phyloP scores from a whole-genome alignment of 2,888 invertebrate species.

The Heliconius ismenius region DNA sequence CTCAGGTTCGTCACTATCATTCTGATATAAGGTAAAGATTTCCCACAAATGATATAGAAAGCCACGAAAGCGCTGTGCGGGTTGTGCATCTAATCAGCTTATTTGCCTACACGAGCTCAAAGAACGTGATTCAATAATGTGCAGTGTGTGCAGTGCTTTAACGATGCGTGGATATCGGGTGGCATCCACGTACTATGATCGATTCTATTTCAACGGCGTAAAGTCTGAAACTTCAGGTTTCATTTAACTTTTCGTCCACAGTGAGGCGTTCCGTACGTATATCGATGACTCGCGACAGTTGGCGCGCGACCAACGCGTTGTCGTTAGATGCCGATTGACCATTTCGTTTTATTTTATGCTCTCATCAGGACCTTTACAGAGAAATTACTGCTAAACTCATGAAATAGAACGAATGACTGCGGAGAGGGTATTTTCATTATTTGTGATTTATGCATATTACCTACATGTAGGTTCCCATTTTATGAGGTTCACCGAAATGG shows the following conservation, averaged over 20 bases:
- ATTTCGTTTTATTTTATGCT: slow-evolving; percentile 76
- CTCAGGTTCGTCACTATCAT: slow-evolving; percentile 27
- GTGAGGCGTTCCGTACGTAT: slow-evolving; percentile 24
- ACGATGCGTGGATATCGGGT: slow-evolving; percentile 40
- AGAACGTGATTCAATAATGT: slow-evolving; percentile 43
- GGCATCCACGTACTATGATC: slow-evolving; percentile 11
- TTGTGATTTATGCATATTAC: slow-evolving; percentile 26
- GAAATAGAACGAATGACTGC: slow-evolving; percentile 47
- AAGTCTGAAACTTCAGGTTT: slow-evolving; percentile 27
- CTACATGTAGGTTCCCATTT: neutral
- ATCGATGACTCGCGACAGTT: slow-evolving; percentile 57
- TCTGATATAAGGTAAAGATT: slow-evolving; percentile 34
- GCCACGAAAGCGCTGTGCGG: slow-evolving; percentile 30
- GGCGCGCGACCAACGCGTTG: slow-evolving; percentile 74
- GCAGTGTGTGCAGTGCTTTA: slow-evolving; percentile 39
- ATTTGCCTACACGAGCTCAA: slow-evolving; percentile 42
- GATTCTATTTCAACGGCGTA: slow-evolving; percentile 30
- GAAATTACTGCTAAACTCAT: slow-evolving; percentile 56
- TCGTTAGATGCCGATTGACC: slow-evolving; percentile 64
- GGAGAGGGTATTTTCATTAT: slow-evolving; percentile 34
- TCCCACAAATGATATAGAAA: slow-evolving; percentile 35
- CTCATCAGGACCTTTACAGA: slow-evolving; percentile 71
- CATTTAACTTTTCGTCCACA: slow-evolving; percentile 25
- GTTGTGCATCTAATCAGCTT: slow-evolving; percentile 44
- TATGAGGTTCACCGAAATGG: slow-evolving; percentile 5